phyloP scores from a whole-genome alignment of 92 coral and sea anemone species.

The Bergia puertoricense region DNA sequence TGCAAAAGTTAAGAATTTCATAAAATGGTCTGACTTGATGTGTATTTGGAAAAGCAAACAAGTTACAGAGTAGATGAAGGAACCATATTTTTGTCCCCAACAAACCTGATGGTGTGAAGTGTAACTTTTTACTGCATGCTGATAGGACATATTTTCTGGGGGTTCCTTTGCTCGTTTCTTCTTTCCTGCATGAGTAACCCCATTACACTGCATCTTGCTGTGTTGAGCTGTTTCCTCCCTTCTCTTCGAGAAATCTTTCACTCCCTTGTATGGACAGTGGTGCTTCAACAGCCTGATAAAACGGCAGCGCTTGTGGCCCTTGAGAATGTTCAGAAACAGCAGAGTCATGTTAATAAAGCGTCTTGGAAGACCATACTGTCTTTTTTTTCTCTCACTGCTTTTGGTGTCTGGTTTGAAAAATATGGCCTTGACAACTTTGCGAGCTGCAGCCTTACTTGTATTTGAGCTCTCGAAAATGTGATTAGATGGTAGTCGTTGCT shows the following conservation, averaged over 20 bases:
- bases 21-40: too few species aligned
- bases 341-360: slow-evolving; percentile 47
- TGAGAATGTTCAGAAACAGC: slow-evolving; percentile 51
- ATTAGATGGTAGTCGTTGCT: slow-evolving; percentile 34
- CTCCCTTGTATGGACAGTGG: slow-evolving; percentile 52
- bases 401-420: slow-evolving; percentile 38
- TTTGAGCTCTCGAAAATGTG: slow-evolving; percentile 57
- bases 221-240: not conserved
- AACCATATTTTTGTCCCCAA: too few species aligned
- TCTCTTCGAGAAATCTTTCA: not conserved
- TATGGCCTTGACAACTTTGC: slow-evolving; percentile 49
- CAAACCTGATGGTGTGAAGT: slow-evolving; percentile 35
- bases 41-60: not conserved
- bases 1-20: too few species aligned
- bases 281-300: slow-evolving; percentile 51
- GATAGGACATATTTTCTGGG: too few species aligned
- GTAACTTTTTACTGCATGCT: not conserved
- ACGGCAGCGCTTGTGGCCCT: slow-evolving; percentile 65
- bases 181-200: not conserved
- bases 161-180: too few species aligned
- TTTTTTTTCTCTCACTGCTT: not conserved
- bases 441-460: slow-evolving; percentile 60
- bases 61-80: too few species aligned
- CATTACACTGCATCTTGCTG: not conserved
- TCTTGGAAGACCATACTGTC: slow-evolving; percentile 52